phyloP scores from a whole-genome alignment of 2,113 vertebrate species.

The Hypocryptadius cinnamomeus region DNA sequence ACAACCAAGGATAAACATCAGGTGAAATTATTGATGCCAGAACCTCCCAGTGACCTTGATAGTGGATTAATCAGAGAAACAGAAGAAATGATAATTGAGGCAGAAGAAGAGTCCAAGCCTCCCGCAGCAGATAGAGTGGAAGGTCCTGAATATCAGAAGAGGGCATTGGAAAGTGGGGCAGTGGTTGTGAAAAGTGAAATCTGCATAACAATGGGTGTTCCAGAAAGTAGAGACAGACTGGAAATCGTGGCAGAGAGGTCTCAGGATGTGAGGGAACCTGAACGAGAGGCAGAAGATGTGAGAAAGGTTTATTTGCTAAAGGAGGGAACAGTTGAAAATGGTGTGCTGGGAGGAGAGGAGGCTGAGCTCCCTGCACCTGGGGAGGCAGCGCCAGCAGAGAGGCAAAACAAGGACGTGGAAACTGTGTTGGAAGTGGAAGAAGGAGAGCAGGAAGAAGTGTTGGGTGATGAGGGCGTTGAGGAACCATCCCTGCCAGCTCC shows the following conservation, averaged over 20 bases:
- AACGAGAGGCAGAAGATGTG: not conserved
- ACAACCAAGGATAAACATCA: not conserved
- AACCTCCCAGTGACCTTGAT: not conserved
- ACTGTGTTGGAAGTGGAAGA: not conserved
- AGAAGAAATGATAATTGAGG: not conserved
- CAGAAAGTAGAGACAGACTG: not conserved
- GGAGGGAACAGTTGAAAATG: not conserved
- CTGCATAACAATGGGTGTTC: not conserved
- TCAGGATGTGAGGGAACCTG: not conserved
- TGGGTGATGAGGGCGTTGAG: not conserved
- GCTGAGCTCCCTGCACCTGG: not conserved
- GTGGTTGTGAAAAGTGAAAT: conserved; percentile 3
- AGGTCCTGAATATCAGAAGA: not conserved
- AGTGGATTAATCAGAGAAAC: not conserved
- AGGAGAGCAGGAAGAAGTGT: not conserved
- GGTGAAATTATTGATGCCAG: not conserved
- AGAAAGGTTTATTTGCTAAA: not conserved
- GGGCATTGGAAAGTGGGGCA: not conserved
- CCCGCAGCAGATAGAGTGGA: not conserved
- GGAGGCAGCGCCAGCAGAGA: not conserved
- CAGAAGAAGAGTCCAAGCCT: not conserved
- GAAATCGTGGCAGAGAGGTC: not conserved
- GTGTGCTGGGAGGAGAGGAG: not conserved
- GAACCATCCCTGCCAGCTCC: not conserved
- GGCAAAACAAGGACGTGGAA: not conserved